These are phyloP conservation scores for Euspilapteryx auroguttella DNA, from an alignment of 2,888 invertebrate species.

Conservation along the genomic window DNA sequence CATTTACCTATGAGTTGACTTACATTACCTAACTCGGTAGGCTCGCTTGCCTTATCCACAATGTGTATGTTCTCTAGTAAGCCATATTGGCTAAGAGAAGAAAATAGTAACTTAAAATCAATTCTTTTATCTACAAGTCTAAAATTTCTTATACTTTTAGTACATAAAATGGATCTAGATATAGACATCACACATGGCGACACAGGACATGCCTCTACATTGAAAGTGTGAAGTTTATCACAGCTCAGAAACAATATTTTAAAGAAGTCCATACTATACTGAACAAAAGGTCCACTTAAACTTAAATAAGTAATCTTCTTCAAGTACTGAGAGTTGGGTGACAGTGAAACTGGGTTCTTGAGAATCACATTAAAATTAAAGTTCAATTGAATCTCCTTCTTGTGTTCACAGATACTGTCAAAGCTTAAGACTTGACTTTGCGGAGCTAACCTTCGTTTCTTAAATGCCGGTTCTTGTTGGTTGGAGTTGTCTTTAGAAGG, in stretches of 20 bases:
- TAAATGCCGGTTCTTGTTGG: conserved; percentile 10
- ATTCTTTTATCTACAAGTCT: conserved; percentile 24
- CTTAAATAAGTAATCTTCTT: conserved; percentile 32
- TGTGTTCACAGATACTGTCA: not conserved
- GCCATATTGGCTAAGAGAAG: conserved; percentile 22
- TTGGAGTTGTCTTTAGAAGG: no score
- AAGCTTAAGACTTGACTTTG: conserved; percentile 12
- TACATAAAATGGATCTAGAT: conserved; percentile 17
- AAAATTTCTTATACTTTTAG: conserved; percentile 26
- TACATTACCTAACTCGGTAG: conserved; percentile 18
- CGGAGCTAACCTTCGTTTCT: conserved; percentile 17
- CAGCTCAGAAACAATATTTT: conserved; percentile 26
- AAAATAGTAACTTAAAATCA: conserved; percentile 23
- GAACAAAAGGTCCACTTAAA: conserved; percentile 18
- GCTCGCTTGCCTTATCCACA: conserved; percentile 14
- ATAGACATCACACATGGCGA: conserved; percentile 11
- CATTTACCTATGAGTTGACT: conserved; percentile 21
- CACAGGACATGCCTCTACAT: conserved; percentile 10
- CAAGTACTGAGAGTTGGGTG: conserved; percentile 18
- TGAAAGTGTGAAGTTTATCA: conserved; percentile 24
- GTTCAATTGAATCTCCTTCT: conserved; percentile 15
- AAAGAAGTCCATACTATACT: conserved; percentile 27
- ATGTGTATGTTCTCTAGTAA: conserved; percentile 33
- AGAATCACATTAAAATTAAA: conserved; percentile 14
- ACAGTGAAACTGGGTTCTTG: conserved; percentile 17